Base-by-base conservation (phyloP, 2,113 vertebrate genomes). In the Orthonyx spaldingii region DNA sequence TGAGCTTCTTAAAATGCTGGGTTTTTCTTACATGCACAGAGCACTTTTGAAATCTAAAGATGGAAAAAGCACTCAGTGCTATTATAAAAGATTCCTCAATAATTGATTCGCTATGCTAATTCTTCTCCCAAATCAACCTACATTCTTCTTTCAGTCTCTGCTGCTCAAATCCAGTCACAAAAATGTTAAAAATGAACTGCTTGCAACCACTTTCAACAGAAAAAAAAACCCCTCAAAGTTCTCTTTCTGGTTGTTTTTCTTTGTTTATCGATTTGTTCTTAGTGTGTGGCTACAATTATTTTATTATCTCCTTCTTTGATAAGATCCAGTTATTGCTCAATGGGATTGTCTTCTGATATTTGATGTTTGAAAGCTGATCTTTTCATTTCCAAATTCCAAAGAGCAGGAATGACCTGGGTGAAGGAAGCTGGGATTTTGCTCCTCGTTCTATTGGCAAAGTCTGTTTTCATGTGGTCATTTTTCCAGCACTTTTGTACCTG, bases 41-140 rank as follows among this genome's bases (percentile, higher is more conserved):
- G 44, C 21, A 66, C 46, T 91, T 80, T 39, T 0, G 4, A 74
- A 84, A 76, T n/a, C 23, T 66, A 69, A 90, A 47, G 46, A 77
- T 44, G 68, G 87, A 41, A 70, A 95, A 90, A 90, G 13, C 66
- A 84, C 32, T 90, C 39, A 26, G 27, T 65, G 13, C 32, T 69
- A 24, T 77, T 91, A 86, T 50, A 60, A 93, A 80, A 80, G 55
- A 49, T 65, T 74, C 28, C 68, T 94, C 80, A 93, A 86, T 91
- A 93, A 95, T 85, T 86, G 75, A 94, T 94, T 93, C 68, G 39
- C 75, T 78, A 74, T 56, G 71, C 8, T 91, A 85, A 88, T 55
- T 15, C 39, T 32, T 72, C 57, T 72, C 46, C 79, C 76, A 55
- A 93, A 80, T 80, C 87, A 96, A 44, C 87, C 59, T 70, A 80